phyloP scores from a whole-genome alignment of 2,797 vertebrate genomes.

The Macropus fuliginosus region DNA sequence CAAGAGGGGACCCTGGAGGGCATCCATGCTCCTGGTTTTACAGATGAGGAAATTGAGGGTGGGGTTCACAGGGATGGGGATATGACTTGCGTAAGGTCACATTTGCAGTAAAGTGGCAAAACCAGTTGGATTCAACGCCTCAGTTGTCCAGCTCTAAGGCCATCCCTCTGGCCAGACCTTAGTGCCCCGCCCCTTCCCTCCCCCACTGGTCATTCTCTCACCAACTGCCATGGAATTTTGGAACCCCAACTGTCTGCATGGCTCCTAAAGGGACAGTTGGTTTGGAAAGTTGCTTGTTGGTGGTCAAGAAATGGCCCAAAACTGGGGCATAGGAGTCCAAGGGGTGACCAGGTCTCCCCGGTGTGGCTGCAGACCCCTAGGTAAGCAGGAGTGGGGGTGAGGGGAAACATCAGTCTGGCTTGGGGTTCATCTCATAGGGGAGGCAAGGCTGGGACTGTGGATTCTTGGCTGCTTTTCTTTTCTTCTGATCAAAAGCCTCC shows the following conservation, averaged over 20 bases:
- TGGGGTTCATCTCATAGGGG: neutral
- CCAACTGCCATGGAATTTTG: neutral
- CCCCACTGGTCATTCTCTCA: neutral
- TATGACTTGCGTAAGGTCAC: neutral
- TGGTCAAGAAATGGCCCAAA: neutral
- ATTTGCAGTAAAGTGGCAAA: neutral
- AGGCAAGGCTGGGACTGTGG: neutral
- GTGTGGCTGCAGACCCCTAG: neutral
- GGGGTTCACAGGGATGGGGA: neutral
- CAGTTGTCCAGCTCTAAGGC: neutral
- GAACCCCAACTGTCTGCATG: constrained; percentile 10
- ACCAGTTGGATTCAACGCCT: no score
- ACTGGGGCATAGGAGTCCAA: neutral
- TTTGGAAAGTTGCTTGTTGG: neutral
- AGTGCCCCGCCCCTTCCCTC: neutral
- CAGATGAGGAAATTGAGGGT: neutral
- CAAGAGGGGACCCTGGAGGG: neutral
- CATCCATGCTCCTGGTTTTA: neutral
- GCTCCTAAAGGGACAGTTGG: constrained; percentile 9
- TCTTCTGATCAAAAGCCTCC: neutral
- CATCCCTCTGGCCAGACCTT: neutral
- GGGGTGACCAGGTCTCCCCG: neutral
- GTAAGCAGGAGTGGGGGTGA: neutral
- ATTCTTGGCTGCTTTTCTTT: neutral
- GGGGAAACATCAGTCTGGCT: neutral